Percentiles rank a stretch among this genome's conserved stretches.
Evolutionary conservation across 2,113 vertebrate species (phyloP).

Genomic region (Indicator indicator): DNA sequence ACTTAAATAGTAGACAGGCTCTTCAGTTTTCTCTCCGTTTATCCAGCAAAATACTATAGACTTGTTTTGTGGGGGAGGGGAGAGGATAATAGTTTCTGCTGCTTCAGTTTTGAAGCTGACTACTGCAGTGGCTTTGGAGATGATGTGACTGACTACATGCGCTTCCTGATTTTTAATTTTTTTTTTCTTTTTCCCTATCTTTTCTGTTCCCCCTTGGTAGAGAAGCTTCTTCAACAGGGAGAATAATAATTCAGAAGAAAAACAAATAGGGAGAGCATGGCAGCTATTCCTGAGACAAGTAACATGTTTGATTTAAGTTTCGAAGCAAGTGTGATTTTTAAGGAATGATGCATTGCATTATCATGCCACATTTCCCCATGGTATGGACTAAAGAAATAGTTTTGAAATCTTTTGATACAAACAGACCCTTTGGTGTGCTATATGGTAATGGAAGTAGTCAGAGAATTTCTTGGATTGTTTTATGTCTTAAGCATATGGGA

Average conservation of each 20-base stretch:
- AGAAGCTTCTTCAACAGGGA: conserved; percentile 3
- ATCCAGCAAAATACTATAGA: not conserved
- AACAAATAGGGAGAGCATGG: not conserved
- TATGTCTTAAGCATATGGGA: not conserved
- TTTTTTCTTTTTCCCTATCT: not conserved
- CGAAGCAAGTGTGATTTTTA: not conserved
- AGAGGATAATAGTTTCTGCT: not conserved
- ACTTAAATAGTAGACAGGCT: not conserved
- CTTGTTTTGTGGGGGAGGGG: not conserved
- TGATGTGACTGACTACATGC: not conserved
- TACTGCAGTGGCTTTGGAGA: not conserved
- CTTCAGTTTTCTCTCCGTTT: not conserved
- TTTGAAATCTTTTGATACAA: not conserved
- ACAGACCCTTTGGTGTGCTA: not conserved
- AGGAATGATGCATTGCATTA: not conserved
- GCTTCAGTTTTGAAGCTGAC: not conserved
- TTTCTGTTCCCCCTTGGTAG: not conserved
- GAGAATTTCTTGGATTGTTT: not conserved
- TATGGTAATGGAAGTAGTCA: not conserved
- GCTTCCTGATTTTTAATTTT: not conserved
- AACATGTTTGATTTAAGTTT: not conserved
- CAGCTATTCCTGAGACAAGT: not conserved
- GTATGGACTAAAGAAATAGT: not conserved
- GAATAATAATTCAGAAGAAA: not conserved
- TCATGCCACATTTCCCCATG: not conserved